These are phyloP conservation scores for Trematomus bernacchii DNA, from an alignment of 2,797 vertebrate species.

Conservation along the genomic window DNA sequence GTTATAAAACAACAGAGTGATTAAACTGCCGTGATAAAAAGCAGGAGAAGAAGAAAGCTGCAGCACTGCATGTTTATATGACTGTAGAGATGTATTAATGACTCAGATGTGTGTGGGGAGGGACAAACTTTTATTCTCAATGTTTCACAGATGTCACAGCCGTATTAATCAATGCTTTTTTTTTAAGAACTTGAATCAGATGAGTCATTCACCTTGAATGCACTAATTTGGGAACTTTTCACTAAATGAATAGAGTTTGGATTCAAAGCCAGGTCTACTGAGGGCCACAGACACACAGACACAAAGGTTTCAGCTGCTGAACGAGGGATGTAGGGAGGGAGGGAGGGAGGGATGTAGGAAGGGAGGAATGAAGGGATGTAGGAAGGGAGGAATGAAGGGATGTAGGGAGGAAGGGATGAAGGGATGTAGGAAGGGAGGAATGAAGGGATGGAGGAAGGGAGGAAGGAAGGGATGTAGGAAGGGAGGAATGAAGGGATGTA, in stretches of 20 bases:
- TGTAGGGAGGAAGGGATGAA: too few species aligned
- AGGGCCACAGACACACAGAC: too few species aligned
- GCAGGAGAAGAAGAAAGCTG: constrained; percentile 30
- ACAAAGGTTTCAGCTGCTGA: neutral
- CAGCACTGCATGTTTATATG: constrained; percentile 42
- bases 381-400: too few species aligned
- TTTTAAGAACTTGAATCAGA: neutral
- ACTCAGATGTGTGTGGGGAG: constrained; percentile 3
- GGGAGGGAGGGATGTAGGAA: too few species aligned
- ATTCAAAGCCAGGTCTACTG: neutral
- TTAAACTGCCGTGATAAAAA: constrained; percentile 68
- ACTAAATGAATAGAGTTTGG: neutral
- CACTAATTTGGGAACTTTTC: neutral
- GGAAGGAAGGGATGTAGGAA: too few species aligned
- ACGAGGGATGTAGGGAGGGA: too few species aligned
- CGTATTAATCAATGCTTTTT: neutral
- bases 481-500: too few species aligned
- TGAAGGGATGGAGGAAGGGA: too few species aligned
- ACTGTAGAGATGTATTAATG: constrained; percentile 48
- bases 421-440: too few species aligned
- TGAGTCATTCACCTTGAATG: too few species aligned
- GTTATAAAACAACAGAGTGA: constrained; percentile 66
- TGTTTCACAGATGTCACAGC: neutral
- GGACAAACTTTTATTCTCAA: constrained; percentile 1
- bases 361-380: too few species aligned